Percentiles rank a stretch among this genome's conserved stretches.
These are phyloP conservation scores for Apostichopus japonicus DNA, from an alignment of 35 echinoderm and acorn worm genomes.

Conservation along the genomic window DNA sequence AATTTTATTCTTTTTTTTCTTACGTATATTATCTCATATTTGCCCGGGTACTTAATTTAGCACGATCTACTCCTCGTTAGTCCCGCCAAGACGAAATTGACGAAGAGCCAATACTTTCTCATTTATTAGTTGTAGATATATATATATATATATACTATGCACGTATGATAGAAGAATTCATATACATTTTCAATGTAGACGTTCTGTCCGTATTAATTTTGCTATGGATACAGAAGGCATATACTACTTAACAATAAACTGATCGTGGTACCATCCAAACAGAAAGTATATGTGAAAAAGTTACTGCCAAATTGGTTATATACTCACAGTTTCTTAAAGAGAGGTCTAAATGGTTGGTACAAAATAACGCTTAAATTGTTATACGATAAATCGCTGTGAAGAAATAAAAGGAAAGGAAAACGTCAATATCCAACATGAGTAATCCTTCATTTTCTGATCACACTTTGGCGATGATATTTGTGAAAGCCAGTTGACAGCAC, in stretches of 20 bases:
- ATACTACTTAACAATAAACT: not conserved
- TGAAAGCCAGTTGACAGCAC: too few species aligned
- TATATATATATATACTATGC: not conserved
- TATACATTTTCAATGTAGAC: not conserved
- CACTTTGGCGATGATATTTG: too few species aligned
- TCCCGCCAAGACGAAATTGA: not conserved
- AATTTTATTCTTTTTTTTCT: too few species aligned
- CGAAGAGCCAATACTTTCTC: not conserved
- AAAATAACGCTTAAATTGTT: not conserved
- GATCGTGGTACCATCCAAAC: not conserved
- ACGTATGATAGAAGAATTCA: not conserved
- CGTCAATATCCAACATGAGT: too few species aligned
- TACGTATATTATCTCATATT: too few species aligned
- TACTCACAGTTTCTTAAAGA: conserved; percentile 12
- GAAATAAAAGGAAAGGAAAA: not conserved
- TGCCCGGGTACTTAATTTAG: too few species aligned
- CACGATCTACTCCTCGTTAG: too few species aligned
- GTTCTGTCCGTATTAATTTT: not conserved
- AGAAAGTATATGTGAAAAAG: not conserved
- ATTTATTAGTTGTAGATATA: not conserved
- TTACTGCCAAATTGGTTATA: not conserved
- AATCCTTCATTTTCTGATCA: too few species aligned
- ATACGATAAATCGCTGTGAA: conserved; percentile 13
- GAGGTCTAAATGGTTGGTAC: not conserved
- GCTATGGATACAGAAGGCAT: not conserved